These are phyloP conservation scores for Lamprologus lemairii DNA, from an alignment of 2,113 vertebrate genomes.

Conservation along the genomic window DNA sequence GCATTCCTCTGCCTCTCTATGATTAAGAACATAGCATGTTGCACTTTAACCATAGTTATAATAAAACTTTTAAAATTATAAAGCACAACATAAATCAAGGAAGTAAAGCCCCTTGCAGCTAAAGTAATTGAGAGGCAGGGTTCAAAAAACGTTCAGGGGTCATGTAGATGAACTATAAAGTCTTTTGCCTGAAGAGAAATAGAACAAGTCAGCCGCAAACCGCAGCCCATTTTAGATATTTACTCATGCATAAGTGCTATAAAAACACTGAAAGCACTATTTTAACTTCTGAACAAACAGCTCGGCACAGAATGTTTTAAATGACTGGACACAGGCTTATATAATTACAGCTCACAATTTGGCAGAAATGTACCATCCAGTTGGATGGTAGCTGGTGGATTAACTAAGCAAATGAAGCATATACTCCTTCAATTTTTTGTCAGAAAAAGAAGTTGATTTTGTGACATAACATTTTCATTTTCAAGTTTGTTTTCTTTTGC, in stretches of 20 bases:
- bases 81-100: not conserved
- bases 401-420: not conserved
- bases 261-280: not conserved
- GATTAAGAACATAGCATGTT: not conserved
- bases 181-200: not conserved
- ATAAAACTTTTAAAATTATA: not conserved
- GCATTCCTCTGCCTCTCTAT: not conserved
- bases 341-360: not conserved
- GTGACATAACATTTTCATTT: not conserved
- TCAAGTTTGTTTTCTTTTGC: not conserved
- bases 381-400: not conserved
- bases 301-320: not conserved
- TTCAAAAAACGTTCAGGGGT: not conserved
- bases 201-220: not conserved
- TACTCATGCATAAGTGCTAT: not conserved
- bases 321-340: not conserved
- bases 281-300: not conserved
- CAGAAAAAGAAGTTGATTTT: not conserved
- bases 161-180: not conserved
- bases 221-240: not conserved
- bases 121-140: not conserved
- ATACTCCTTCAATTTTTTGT: not conserved
- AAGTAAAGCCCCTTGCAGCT: not conserved
- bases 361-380: not conserved
- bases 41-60: not conserved